A percentile compares a stretch with the other conserved stretches of the same genome.
Evolutionary conservation across 1,140 invertebrate species (phyloP).

Genomic region (Drosophila truncata): DNA sequence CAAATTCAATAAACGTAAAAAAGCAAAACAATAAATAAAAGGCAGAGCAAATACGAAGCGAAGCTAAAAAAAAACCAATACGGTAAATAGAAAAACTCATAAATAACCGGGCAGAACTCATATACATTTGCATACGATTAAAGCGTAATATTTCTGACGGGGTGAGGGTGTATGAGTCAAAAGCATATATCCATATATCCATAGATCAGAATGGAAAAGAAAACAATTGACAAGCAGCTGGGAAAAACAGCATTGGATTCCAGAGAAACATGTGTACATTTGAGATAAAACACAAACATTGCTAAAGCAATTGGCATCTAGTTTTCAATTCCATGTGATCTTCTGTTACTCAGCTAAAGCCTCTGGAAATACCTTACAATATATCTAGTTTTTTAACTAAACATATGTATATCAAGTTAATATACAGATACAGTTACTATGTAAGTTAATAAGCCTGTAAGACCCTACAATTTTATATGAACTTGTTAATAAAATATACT

Average conservation of each 20-base stretch:
- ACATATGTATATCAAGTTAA: too few relatives aligned
- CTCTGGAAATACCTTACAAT: neutral
- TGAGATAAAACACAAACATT: neutral
- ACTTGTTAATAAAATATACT: neutral
- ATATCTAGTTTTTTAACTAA: neutral
- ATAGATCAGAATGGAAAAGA: constrained; percentile 12
- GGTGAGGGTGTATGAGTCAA: neutral
- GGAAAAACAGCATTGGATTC: neutral
- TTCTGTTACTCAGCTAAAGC: too few relatives aligned
- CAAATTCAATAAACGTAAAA: constrained; percentile 67
- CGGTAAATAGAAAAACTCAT: constrained; percentile 49
- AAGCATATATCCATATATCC: constrained; percentile 1
- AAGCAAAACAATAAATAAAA: constrained; percentile 64
- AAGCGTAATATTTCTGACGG: constrained; percentile 18
- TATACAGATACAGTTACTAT: too few relatives aligned
- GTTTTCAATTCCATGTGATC: neutral
- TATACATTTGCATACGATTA: constrained; percentile 59
- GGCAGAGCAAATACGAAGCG: constrained; percentile 1
- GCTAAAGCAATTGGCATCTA: constrained; percentile 1
- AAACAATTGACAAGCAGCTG: constrained; percentile 12
- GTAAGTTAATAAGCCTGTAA: neutral
- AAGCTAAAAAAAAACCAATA: constrained; percentile 20
- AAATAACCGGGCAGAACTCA: constrained; percentile 35
- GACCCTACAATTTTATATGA: neutral
- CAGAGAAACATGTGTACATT: neutral